Evolutionary conservation across 2,888 invertebrate species (phyloP).

Genomic region (Opisthograptis luteolata): DNA sequence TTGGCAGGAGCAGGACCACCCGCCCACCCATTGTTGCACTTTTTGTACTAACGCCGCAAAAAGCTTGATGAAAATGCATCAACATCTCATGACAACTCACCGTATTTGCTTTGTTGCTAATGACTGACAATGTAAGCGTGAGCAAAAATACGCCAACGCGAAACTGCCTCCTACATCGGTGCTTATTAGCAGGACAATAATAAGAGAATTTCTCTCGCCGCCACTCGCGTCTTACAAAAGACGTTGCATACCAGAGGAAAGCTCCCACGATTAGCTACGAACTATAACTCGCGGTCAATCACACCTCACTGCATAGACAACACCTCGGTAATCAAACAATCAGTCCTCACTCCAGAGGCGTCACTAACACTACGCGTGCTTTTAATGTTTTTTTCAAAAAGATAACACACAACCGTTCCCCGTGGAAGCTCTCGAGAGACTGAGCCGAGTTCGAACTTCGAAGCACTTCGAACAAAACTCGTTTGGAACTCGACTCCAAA

Average conservation of each 20-base stretch:
- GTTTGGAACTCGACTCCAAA: conserved; percentile 51
- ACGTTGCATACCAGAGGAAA: conserved; percentile 64
- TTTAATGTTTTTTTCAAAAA: conserved; percentile 23
- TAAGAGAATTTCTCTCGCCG: conserved; percentile 45
- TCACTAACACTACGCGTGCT: conserved; percentile 40
- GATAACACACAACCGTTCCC: conserved; percentile 38
- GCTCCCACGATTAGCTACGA: conserved; percentile 60
- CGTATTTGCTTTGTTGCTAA: neutral
- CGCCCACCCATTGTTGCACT: conserved; percentile 41
- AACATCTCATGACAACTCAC: neutral
- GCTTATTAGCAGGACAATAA: conserved; percentile 1
- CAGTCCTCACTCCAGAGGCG: conserved; percentile 49
- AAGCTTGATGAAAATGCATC: conserved; percentile 38
- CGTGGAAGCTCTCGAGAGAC: conserved; percentile 52
- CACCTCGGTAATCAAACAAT: conserved; percentile 49
- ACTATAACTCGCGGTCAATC: conserved; percentile 50
- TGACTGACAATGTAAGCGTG: neutral
- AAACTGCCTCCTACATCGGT: too few relatives aligned
- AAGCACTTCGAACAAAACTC: too few relatives aligned
- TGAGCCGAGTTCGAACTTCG: conserved; percentile 48
- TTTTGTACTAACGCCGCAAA: conserved; percentile 14
- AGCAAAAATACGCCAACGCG: neutral
- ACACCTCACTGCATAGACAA: conserved; percentile 53
- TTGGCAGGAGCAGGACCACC: conserved; percentile 43
- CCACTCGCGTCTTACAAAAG: conserved; percentile 45